Evolutionary conservation across 1,140 invertebrate species (phyloP).

Genomic region (Magallana ariakensis): DNA sequence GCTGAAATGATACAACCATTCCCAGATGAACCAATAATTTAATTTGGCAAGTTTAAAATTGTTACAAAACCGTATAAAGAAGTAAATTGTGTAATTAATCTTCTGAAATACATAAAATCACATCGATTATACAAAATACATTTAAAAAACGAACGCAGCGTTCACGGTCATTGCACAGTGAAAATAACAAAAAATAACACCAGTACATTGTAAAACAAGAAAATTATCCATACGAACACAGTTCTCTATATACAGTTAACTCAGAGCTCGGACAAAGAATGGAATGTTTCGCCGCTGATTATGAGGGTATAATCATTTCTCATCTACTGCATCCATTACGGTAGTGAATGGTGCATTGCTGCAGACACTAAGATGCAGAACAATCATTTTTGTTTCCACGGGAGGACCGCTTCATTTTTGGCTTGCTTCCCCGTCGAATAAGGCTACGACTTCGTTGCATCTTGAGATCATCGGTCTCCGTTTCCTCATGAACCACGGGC

Average conservation of each 20-base stretch:
- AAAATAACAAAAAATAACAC: no score
- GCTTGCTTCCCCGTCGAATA: constrained; percentile 73
- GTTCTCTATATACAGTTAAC: no score
- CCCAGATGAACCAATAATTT: no score
- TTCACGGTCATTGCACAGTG: neutral
- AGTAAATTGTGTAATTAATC: no score
- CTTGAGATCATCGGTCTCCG: constrained; percentile 66
- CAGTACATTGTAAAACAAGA: no score
- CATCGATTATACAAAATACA: constrained; percentile 15
- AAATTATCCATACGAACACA: no score
- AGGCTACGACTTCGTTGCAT: constrained; percentile 73
- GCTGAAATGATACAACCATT: no score
- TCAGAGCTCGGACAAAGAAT: neutral
- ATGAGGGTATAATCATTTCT: neutral
- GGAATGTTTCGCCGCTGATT: constrained; percentile 9
- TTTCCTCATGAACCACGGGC: constrained; percentile 58
- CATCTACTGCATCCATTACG: constrained; percentile 7
- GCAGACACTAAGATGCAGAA: constrained; percentile 63
- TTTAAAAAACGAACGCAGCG: neutral
- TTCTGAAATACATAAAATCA: neutral
- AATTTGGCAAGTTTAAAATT: no score
- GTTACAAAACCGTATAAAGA: no score
- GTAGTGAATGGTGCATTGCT: neutral
- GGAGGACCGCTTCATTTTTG: constrained; percentile 67
- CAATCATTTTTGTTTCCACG: constrained; percentile 69